Conservation (phyloP, 2,888 invertebrate species). For the Rutpela maculata region DNA sequence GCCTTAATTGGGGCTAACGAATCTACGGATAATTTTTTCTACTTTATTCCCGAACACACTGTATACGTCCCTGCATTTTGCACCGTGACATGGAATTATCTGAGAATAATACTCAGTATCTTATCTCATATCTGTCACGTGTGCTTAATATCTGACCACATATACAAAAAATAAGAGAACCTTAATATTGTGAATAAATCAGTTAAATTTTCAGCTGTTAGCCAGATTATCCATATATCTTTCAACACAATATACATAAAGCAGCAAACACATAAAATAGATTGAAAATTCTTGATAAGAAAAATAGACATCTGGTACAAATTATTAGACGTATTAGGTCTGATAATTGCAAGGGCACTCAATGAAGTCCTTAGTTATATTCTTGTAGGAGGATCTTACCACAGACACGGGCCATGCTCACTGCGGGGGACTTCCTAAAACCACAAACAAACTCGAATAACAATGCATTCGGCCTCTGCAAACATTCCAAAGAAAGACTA, state of each 20-base stretch:
- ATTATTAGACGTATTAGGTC: constrained; percentile 25
- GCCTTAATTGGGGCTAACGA: too few relatives aligned
- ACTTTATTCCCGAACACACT: too few relatives aligned
- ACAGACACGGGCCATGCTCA: constrained; percentile 68
- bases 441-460: constrained; percentile 67
- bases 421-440: constrained; percentile 66
- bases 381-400: constrained; percentile 16
- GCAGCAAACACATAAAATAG: constrained; percentile 15
- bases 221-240: constrained; percentile 16
- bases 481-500: constrained; percentile 60
- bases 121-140: constrained; percentile 5
- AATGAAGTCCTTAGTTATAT: constrained; percentile 15
- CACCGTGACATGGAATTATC: background rate
- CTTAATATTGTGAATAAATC: constrained; percentile 1
- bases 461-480: constrained; percentile 58
- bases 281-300: constrained; percentile 27
- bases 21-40: too few relatives aligned
- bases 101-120: background rate
- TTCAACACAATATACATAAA: background rate
- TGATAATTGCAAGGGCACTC: constrained; percentile 34
- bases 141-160: background rate
- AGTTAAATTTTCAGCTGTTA: constrained; percentile 20
- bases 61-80: too few relatives aligned
- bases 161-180: background rate
- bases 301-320: constrained; percentile 30